phyloP scores from a whole-genome alignment of 2,888 invertebrate species.

The Aporophyla nigra region DNA sequence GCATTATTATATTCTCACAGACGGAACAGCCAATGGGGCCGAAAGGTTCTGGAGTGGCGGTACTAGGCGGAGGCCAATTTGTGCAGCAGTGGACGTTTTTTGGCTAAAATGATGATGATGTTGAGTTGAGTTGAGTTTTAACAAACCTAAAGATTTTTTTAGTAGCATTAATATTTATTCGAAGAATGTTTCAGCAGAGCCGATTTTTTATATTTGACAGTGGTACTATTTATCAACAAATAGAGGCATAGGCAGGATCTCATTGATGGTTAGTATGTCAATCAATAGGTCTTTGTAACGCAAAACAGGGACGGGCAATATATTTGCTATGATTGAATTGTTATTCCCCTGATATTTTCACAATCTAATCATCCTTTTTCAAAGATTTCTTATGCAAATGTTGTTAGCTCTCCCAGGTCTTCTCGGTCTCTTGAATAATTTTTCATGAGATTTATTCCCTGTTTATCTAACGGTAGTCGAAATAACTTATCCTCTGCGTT shows the following conservation, averaged over 20 bases:
- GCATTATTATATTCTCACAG: too few species aligned
- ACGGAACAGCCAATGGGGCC: too few species aligned
- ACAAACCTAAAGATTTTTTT: too few species aligned
- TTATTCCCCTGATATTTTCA: neutral
- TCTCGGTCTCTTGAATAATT: constrained; percentile 29
- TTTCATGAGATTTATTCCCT: neutral
- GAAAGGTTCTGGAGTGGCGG: too few species aligned
- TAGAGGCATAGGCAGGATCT: neutral
- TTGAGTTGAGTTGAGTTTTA: neutral
- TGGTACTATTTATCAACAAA: neutral
- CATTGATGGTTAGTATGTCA: constrained; percentile 7
- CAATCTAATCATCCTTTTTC: neutral
- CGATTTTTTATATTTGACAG: neutral
- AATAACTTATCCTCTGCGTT: neutral
- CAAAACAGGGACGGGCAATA: neutral
- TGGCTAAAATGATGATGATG: too few species aligned
- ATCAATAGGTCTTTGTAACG: constrained; percentile 3
- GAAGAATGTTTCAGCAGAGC: neutral
- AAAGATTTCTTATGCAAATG: constrained; percentile 17
- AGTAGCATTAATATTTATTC: too few species aligned
- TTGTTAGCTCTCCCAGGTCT: neutral
- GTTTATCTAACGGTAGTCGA: constrained; percentile 8
- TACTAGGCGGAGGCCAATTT: too few species aligned
- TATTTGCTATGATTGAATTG: neutral
- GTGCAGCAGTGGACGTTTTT: too few species aligned